A percentile compares a stretch with the other conserved stretches of the same genome.
phyloP scores from a whole-genome alignment of 2,888 invertebrate species.

The Drosophila dives region DNA sequence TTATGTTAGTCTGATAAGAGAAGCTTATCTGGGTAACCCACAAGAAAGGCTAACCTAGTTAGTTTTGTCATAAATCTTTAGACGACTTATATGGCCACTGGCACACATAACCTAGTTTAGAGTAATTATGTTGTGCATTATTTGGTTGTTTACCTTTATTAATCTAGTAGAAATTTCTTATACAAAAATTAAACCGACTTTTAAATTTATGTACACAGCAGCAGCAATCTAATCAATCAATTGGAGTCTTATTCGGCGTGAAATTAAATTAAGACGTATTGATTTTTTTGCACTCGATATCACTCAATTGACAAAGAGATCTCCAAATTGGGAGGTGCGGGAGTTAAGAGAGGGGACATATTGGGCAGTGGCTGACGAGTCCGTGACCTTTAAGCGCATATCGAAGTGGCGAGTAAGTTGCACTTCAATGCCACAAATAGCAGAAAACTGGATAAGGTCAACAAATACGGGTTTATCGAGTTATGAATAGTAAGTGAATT shows the following conservation, averaged over 20 bases:
- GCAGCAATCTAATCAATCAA: slow-evolving; percentile 28
- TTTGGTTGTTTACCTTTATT: slow-evolving; percentile 1
- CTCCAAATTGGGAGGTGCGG: no score
- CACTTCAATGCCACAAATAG: slow-evolving; percentile 18
- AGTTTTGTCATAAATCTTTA: slow-evolving; percentile 37
- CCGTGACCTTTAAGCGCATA: slow-evolving; percentile 43
- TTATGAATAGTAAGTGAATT: slow-evolving; percentile 6
- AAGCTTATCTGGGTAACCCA: slow-evolving; percentile 35
- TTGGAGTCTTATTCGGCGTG: slow-evolving; percentile 47
- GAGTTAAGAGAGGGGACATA: background rate
- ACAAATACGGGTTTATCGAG: background rate
- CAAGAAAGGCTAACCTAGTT: slow-evolving; percentile 41
- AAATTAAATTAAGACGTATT: slow-evolving; percentile 70
- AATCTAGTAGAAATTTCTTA: slow-evolving; percentile 2
- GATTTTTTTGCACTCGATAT: slow-evolving; percentile 62
- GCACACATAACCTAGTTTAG: slow-evolving; percentile 51
- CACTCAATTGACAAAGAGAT: slow-evolving; percentile 42
- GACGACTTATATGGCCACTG: slow-evolving; percentile 16
- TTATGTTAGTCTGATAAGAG: slow-evolving; percentile 21
- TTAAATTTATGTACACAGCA: slow-evolving; percentile 18
- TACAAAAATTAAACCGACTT: slow-evolving; percentile 27
- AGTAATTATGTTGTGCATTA: background rate
- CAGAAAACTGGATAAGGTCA: background rate
- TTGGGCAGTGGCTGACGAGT: slow-evolving; percentile 5
- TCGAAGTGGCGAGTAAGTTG: slow-evolving; percentile 28